Evolutionary conservation across 2,797 vertebrate genomes (phyloP).

Genomic region (Coreius guichenoti): DNA sequence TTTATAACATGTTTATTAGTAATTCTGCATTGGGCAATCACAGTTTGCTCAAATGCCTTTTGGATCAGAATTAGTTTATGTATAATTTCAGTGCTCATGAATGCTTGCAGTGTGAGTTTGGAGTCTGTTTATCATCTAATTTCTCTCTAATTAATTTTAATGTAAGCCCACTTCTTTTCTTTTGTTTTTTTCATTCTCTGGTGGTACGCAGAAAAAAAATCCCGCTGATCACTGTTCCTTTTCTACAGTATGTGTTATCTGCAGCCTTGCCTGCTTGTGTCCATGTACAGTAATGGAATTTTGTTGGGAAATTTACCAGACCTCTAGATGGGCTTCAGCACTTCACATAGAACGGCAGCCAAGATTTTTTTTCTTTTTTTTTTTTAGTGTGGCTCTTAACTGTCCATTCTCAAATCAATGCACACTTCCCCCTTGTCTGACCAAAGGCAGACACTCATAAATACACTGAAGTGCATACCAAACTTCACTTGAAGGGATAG

Average conservation of each 20-base stretch:
- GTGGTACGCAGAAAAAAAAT: background rate
- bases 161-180: background rate
- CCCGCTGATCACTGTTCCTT: background rate
- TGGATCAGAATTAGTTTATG: background rate
- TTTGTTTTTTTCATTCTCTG: background rate
- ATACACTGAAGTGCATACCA: background rate
- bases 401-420: conserved; percentile 16
- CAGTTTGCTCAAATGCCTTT: background rate
- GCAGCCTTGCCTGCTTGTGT: conserved; percentile 14
- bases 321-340: conserved; percentile 1
- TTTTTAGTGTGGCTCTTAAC: conserved; percentile 1
- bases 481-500: background rate
- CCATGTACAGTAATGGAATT: conserved; percentile 55
- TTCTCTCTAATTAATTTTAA: conserved; percentile 6
- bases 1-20: background rate
- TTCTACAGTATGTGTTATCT: conserved; percentile 10
- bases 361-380: background rate
- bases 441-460: background rate
- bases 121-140: background rate
- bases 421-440: background rate
- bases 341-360: conserved; percentile 19
- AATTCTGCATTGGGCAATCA: background rate
- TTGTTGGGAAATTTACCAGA: conserved; percentile 31
- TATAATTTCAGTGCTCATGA: background rate
- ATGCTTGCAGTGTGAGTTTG: background rate